Conservation (phyloP, 2,797 vertebrate species). For the Austrolebias charrua region DNA sequence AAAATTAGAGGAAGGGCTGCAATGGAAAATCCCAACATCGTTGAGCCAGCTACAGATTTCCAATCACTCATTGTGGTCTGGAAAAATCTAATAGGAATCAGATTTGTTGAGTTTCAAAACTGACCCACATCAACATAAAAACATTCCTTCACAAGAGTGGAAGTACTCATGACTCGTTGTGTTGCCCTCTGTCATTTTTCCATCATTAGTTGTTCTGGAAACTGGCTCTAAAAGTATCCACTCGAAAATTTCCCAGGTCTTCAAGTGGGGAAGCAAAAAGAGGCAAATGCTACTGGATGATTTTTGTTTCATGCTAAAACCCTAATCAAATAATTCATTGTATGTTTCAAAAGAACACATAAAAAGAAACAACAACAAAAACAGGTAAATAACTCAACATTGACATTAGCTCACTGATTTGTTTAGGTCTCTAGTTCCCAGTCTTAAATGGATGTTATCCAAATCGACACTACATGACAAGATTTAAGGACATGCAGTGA, state of each 20-base stretch:
- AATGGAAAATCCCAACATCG: conserved; percentile 46
- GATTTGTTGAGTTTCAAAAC: conserved; percentile 35
- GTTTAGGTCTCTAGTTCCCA: conserved; percentile 3
- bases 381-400: conserved; percentile 9
- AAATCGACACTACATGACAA: background rate
- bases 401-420: conserved; percentile 3
- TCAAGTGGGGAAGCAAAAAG: background rate
- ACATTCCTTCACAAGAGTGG: conserved; percentile 7
- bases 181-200: background rate
- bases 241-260: conserved; percentile 13
- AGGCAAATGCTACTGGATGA: background rate
- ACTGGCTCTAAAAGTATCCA: conserved; percentile 13
- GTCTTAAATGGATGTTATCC: conserved; percentile 7
- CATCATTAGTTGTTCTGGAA: conserved; percentile 20
- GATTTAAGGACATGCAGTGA: background rate
- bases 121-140: conserved; percentile 19
- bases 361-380: conserved; percentile 1
- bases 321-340: conserved; percentile 10
- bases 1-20: conserved; percentile 27
- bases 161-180: conserved; percentile 13
- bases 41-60: conserved; percentile 39
- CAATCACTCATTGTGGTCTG: conserved; percentile 43
- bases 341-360: background rate
- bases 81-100: conserved; percentile 38
- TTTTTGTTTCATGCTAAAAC: background rate